phyloP scores from a whole-genome alignment of 2,888 invertebrate species.

The Drosophila meridiana region DNA sequence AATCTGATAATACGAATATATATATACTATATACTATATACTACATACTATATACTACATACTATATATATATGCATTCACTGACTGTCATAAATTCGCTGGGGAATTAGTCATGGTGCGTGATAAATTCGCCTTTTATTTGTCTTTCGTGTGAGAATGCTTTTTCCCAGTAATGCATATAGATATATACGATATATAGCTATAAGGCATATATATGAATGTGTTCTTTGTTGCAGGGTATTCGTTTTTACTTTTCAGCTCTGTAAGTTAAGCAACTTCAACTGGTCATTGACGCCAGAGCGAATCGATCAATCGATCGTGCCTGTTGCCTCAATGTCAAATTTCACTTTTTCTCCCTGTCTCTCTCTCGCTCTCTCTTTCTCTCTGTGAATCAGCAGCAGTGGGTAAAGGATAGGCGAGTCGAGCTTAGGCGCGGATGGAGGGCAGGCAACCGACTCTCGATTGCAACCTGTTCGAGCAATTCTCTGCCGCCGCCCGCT shows the following conservation, averaged over 20 bases:
- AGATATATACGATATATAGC: slow-evolving; percentile 13
- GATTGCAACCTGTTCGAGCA: slow-evolving; percentile 70
- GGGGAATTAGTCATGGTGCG: slow-evolving; percentile 75
- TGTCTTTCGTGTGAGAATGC: slow-evolving; percentile 77
- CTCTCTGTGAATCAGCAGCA: slow-evolving; percentile 46
- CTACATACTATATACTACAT: background rate
- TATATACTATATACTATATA: background rate
- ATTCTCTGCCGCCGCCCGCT: slow-evolving; percentile 56
- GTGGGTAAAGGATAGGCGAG: background rate
- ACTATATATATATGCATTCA: slow-evolving; percentile 24
- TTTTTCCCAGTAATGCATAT: slow-evolving; percentile 34
- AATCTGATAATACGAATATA: slow-evolving; percentile 14
- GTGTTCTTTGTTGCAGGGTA: slow-evolving; percentile 65
- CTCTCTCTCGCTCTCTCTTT: slow-evolving; percentile 10
- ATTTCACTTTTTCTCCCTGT: slow-evolving; percentile 64
- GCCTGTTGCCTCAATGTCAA: slow-evolving; percentile 68
- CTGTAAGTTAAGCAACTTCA: slow-evolving; percentile 43
- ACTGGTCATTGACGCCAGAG: slow-evolving; percentile 68
- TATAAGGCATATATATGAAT: slow-evolving; percentile 55
- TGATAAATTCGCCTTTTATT: slow-evolving; percentile 79
- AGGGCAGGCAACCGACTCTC: background rate
- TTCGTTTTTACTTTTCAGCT: slow-evolving; percentile 53
- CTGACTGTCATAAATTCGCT: slow-evolving; percentile 69
- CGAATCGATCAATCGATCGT: slow-evolving; percentile 59
- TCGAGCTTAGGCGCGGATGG: background rate